Evolutionary conservation across 2,113 vertebrate species (phyloP).

Genomic region (Chitala chitala): DNA sequence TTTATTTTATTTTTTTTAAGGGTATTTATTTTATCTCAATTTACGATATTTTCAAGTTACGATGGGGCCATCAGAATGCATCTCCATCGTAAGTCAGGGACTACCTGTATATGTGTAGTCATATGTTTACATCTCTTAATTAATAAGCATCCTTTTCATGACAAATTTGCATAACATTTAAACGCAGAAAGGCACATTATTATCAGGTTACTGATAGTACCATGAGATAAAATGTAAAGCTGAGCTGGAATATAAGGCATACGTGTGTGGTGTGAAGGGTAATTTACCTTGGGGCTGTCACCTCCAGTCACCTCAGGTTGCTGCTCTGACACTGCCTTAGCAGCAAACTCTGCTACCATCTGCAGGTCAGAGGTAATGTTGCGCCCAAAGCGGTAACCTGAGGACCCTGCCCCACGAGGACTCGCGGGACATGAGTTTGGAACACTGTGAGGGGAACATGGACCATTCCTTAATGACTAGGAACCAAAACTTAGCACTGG

Average conservation of each 20-base stretch:
- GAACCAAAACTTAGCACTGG: neutral
- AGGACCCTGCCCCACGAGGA: constrained; percentile 91
- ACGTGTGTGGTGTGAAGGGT: neutral
- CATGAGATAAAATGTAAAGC: too few species aligned
- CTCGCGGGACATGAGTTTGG: constrained; percentile 95
- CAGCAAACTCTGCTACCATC: constrained; percentile 88
- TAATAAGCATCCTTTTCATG: too few species aligned
- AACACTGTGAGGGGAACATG: constrained; percentile 64
- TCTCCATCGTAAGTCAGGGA: too few species aligned
- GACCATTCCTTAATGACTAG: neutral
- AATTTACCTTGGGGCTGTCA: constrained; percentile 87
- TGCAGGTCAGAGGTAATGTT: constrained; percentile 95
- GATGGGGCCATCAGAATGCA: too few species aligned
- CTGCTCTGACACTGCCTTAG: constrained; percentile 89
- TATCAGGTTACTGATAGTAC: too few species aligned
- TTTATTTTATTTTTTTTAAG: too few species aligned
- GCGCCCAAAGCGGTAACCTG: constrained; percentile 86
- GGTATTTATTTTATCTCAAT: too few species aligned
- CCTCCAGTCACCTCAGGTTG: constrained; percentile 79
- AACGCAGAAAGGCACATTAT: too few species aligned
- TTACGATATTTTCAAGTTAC: too few species aligned
- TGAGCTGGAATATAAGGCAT: neutral
- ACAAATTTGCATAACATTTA: too few species aligned
- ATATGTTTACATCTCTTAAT: too few species aligned
- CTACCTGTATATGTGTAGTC: too few species aligned